Conservation (phyloP, 2,888 invertebrate genomes). For the Melinopterus prodromus region DNA sequence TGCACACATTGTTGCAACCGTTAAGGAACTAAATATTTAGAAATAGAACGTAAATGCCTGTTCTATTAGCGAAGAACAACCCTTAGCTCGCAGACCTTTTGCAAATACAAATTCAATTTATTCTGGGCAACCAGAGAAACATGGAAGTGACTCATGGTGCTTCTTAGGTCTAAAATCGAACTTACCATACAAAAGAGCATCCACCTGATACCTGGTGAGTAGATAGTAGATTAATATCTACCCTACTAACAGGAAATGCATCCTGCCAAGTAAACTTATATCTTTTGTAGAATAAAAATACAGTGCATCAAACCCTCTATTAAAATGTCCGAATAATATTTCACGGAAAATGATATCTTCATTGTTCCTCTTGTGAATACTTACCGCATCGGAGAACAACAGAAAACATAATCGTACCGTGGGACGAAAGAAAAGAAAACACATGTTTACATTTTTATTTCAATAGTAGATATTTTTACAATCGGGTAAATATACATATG, state of each 20-base stretch:
- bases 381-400: not conserved
- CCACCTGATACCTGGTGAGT: not conserved
- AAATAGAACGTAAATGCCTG: no score
- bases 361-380: not conserved
- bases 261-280: not conserved
- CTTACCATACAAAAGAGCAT: not conserved
- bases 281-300: not conserved
- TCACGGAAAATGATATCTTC: not conserved
- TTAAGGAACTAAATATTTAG: no score
- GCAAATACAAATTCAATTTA: no score
- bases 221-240: not conserved
- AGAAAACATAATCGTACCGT: not conserved
- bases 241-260: not conserved
- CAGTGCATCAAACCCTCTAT: not conserved
- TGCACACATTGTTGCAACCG: no score
- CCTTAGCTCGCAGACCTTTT: no score
- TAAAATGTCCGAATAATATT: constrained; percentile 4
- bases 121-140: no score
- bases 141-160: no score
- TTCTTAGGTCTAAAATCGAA: not conserved
- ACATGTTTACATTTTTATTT: constrained; percentile 26
- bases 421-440: not conserved
- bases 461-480: constrained; percentile 35
- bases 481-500: constrained; percentile 35
- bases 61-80: no score